Evolutionary conservation across 2,888 invertebrate genomes (phyloP).

Genomic region (Drosophila rubida): DNA sequence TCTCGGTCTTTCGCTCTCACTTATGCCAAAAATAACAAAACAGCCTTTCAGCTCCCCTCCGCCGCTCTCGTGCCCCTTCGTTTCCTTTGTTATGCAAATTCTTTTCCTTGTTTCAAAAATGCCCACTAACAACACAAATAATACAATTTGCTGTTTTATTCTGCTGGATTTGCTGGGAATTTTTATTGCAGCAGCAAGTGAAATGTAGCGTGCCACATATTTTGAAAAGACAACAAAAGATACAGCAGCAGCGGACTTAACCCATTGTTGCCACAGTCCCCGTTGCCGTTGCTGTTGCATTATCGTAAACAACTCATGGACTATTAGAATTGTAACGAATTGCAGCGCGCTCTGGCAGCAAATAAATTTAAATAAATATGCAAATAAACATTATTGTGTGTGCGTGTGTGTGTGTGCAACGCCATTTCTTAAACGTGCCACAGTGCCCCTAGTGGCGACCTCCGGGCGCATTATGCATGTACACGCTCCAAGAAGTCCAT

Average conservation of each 20-base stretch:
- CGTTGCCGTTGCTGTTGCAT: constrained; percentile 21
- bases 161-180: constrained; percentile 53
- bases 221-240: constrained; percentile 24
- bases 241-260: constrained; percentile 25
- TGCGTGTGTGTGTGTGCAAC: constrained; percentile 16
- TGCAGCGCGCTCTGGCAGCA: constrained; percentile 27
- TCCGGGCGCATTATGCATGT: constrained; percentile 64
- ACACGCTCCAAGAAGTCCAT: constrained; percentile 54
- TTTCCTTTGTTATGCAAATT: constrained; percentile 74
- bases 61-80: not conserved
- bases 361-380: constrained; percentile 58
- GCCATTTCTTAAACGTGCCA: constrained; percentile 39
- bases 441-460: constrained; percentile 34
- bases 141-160: constrained; percentile 48
- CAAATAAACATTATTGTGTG: constrained; percentile 20
- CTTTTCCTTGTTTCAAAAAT: constrained; percentile 58
- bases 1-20: constrained; percentile 29
- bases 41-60: constrained; percentile 11
- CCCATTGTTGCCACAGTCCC: constrained; percentile 18
- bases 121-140: constrained; percentile 35
- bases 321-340: constrained; percentile 23
- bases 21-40: constrained; percentile 73
- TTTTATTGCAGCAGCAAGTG: constrained; percentile 46
- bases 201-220: constrained; percentile 27
- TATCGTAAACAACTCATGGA: constrained; percentile 31